A percentile compares a stretch with the other conserved stretches of the same genome.
Evolutionary conservation across 2,888 invertebrate species (phyloP).

Genomic region (Caenorhabditis sulstoni): DNA sequence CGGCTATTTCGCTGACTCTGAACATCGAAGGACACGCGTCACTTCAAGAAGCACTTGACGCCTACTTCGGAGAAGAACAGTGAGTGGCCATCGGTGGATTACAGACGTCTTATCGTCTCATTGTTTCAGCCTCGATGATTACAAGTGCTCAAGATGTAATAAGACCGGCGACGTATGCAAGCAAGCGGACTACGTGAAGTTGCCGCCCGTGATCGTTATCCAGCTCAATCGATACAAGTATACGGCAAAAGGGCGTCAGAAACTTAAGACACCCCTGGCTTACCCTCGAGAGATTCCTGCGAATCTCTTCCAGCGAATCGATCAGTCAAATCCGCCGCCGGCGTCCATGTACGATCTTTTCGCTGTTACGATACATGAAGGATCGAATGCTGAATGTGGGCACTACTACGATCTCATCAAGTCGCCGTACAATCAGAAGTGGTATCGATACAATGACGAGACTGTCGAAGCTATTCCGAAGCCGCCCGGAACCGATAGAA

Average conservation of each 20-base stretch:
- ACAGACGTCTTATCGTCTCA: background rate
- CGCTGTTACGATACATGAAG: constrained; percentile 86
- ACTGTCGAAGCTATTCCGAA: constrained; percentile 60
- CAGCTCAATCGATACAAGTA: constrained; percentile 76
- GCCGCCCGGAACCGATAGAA: constrained; percentile 64
- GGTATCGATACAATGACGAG: constrained; percentile 86
- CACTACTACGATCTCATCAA: constrained; percentile 85
- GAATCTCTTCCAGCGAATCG: constrained; percentile 36
- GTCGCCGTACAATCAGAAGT: constrained; percentile 83
- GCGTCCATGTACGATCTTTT: constrained; percentile 83
- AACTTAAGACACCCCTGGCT: constrained; percentile 72
- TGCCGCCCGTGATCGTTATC: constrained; percentile 76
- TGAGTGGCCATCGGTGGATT: constrained; percentile 35
- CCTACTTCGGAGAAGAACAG: constrained; percentile 70
- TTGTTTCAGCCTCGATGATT: constrained; percentile 72
- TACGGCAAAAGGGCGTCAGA: constrained; percentile 70
- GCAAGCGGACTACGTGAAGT: constrained; percentile 53
- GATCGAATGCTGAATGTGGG: constrained; percentile 85
- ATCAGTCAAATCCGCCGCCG: constrained; percentile 28
- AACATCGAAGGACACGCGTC: constrained; percentile 73
- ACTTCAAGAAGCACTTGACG: constrained; percentile 68
- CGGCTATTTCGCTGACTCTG: constrained; percentile 64
- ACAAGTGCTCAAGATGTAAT: constrained; percentile 69
- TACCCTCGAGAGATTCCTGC: constrained; percentile 68
- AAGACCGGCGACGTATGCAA: constrained; percentile 62